phyloP scores from a whole-genome alignment of 2,888 invertebrate species.

The Metopia argyrocephala region DNA sequence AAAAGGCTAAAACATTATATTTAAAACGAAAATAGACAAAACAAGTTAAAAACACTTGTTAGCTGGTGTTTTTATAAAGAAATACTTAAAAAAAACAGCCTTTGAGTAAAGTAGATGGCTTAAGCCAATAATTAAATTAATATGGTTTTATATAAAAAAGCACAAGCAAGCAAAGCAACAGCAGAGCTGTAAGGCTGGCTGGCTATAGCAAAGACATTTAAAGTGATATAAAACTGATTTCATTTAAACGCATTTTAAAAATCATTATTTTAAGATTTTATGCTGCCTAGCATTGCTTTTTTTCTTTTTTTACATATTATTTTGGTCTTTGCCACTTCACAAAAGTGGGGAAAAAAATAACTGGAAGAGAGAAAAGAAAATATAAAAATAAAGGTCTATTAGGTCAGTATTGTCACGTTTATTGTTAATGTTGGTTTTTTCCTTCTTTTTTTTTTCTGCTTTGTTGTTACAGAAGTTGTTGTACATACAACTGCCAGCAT shows the following conservation, averaged over 20 bases:
- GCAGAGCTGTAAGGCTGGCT: neutral
- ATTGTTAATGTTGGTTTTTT: slow-evolving; percentile 12
- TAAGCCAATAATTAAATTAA: slow-evolving; percentile 54
- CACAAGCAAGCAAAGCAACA: neutral
- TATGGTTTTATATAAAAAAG: slow-evolving; percentile 26
- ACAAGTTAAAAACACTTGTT: slow-evolving; percentile 37
- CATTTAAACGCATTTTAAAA: slow-evolving; percentile 59
- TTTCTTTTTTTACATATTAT: neutral
- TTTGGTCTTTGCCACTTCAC: neutral
- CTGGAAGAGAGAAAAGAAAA: neutral
- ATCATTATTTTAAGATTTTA: slow-evolving; percentile 59
- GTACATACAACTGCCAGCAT: slow-evolving; percentile 22
- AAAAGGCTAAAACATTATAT: neutral
- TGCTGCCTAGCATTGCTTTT: slow-evolving; percentile 28
- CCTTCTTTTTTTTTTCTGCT: neutral
- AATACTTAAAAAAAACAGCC: slow-evolving; percentile 38
- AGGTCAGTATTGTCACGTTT: slow-evolving; percentile 64
- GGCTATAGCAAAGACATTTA: neutral
- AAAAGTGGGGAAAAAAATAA: neutral
- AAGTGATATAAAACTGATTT: slow-evolving; percentile 41
- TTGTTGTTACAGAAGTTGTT: neutral
- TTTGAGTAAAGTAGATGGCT: slow-evolving; percentile 30
- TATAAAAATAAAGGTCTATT: slow-evolving; percentile 57
- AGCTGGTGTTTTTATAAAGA: slow-evolving; percentile 17
- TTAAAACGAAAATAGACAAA: slow-evolving; percentile 40